Evolutionary conservation across 1,140 invertebrate species (phyloP).

Genomic region (Magallana gigas): DNA sequence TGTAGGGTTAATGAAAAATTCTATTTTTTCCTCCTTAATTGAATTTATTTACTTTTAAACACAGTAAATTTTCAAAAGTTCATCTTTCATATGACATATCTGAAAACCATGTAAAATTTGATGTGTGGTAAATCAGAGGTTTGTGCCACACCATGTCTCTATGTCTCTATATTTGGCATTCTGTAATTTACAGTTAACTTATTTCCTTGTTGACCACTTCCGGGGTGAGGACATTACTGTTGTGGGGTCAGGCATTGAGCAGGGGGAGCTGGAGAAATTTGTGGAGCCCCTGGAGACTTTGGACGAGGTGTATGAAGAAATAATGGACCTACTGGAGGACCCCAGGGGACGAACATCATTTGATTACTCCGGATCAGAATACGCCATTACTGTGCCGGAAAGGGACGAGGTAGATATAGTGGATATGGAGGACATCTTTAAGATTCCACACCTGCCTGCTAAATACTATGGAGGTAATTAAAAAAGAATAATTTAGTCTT

Average conservation of each 20-base stretch:
- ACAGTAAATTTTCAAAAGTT: too few relatives aligned
- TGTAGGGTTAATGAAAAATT: too few relatives aligned
- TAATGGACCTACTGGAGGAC: not conserved
- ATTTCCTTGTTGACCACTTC: constrained; percentile 9
- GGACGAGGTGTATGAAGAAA: not conserved
- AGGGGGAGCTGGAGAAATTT: not conserved
- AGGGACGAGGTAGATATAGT: not conserved
- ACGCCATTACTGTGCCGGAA: not conserved
- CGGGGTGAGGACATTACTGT: not conserved
- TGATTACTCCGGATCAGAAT: not conserved
- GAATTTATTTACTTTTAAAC: too few relatives aligned
- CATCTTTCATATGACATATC: too few relatives aligned
- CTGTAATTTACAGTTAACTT: not conserved
- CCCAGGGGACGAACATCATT: not conserved
- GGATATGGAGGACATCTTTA: constrained; percentile 15
- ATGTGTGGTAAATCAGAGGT: too few relatives aligned
- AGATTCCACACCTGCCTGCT: constrained; percentile 3
- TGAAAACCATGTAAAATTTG: too few relatives aligned
- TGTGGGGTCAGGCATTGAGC: not conserved
- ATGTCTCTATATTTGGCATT: not conserved
- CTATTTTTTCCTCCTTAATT: too few relatives aligned
- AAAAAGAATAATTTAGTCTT: too few relatives aligned
- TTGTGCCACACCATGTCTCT: too few relatives aligned
- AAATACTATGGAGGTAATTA: constrained; percentile 26
- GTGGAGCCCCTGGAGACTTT: not conserved